Base-by-base conservation (phyloP, 2,888 invertebrate species). In the Listrodromus nycthemerus region DNA sequence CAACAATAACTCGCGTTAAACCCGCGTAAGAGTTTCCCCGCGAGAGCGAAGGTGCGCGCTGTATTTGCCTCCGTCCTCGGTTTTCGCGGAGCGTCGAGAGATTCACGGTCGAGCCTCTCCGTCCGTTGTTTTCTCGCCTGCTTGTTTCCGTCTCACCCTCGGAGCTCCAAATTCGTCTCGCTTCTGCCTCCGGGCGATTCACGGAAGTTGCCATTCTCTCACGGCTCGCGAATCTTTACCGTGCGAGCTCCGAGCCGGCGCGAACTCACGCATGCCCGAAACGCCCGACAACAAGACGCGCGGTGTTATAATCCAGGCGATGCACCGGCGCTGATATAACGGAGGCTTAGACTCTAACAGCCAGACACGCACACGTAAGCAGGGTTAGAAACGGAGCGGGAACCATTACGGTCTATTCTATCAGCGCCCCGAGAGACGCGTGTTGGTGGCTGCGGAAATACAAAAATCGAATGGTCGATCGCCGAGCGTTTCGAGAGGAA, bases 1-100 rank as follows among this genome's bases (percentile, higher is more conserved):
- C 77, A 80, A 80, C 80, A 83, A 80, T 83, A 80, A 80, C 80
- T 80, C 80, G 80, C 80, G 80, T 83, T 80, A 80, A 80, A 63
- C 61, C 77, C 80, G 76, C 67, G 66, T 55, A 80, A 83, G 77
- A 77, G 73, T 80, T 69, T 33, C 16, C 77, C 27, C 80, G 75
- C 67, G 75, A 16, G 61, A 2, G 16, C n/a, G 13, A 30, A 30
- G 24, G 30, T 61, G 7, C 61, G 7, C 27, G 30, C 30, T 61
- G 16, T n/a, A 61, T 77, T 69, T 58, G 55, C 69, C 80, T 30
- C 58, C 13, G 41, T 41, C 30, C 81, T 61, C 45, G 63, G 30
- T 55, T 48, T 65, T 37, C 61, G n/a, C 61, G 16, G 27, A 1
- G 27, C 16, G 27, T 13, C 45, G 41, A 16, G 50, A 24, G 37